Evolutionary conservation across 2,888 invertebrate genomes (phyloP), one percentile per base, ranked within the genome.

Genomic region (Zeuzera pyrina): DNA sequence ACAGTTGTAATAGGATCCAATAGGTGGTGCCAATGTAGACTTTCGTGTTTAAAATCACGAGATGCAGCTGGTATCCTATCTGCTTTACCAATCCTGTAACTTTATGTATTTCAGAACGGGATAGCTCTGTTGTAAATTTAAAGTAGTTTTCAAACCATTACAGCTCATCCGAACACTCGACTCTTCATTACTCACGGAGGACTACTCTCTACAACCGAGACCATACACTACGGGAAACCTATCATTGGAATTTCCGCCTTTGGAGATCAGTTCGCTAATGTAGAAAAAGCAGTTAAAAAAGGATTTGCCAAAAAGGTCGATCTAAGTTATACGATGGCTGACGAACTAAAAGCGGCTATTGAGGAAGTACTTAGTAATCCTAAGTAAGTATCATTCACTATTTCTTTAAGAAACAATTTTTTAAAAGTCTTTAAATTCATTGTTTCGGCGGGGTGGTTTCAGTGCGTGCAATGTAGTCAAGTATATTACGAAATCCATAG

Each of bases 121-220:
- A n/a, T n/a, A n/a, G n/a, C n/a, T n/a, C n/a, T n/a, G n/a, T n/a
- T 3, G 2, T 3, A 3, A 11, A 8, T 15, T 28, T 8, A 11
- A 12, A 12, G 16, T n/a, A 6, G 15, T 34, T 6, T 15, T 3
- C n/a, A n/a, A n/a, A n/a, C n/a, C n/a, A 14, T 62, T 52, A 1
- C 52, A 76, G 77, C 64, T 8, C 77, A 76, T 33, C 62, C 64
- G 1, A 77, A 73, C 34, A 68, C 66, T 35, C 23, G 59, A 0
- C 47, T 76, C 0, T 76, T 77, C 39, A 69, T 77, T 25, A 69
- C 72, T 0, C 76, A 77, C 16, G 74, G 77, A 1, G 77, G 77
- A n/a, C 47, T 68, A 0, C 47, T 76, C 0, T 77, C 76, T 0
- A 62, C 55, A 0, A 66, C 57, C 0, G 78, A 76, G 35, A 41